These are phyloP conservation scores for Brachyptera risi DNA, from an alignment of 2,888 invertebrate genomes.

Conservation along the genomic window DNA sequence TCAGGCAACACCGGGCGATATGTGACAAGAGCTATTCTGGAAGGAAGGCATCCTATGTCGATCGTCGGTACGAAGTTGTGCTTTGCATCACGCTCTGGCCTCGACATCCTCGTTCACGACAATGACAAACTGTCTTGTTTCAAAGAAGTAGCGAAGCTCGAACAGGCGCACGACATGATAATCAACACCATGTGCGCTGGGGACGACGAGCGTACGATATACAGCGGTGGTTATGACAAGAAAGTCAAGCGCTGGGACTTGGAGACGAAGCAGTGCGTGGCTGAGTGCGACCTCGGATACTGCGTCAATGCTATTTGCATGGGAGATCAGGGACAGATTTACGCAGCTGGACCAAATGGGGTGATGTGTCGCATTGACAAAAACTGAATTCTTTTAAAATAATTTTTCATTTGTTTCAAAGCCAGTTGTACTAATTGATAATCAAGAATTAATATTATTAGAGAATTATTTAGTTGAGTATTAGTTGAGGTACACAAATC, in stretches of 20 bases:
- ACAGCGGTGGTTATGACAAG: constrained; percentile 50
- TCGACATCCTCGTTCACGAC: constrained; percentile 53
- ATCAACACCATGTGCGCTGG: constrained; percentile 44
- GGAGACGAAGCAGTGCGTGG: constrained; percentile 37
- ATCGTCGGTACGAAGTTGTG: constrained; percentile 48
- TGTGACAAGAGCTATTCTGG: constrained; percentile 51
- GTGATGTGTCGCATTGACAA: constrained; percentile 45
- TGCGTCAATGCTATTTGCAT: constrained; percentile 49
- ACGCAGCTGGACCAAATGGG: constrained; percentile 58
- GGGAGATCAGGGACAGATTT: constrained; percentile 45
- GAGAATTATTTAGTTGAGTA: too few species aligned
- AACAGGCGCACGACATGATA: constrained; percentile 37
- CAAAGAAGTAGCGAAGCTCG: constrained; percentile 51
- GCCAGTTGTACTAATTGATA: too few species aligned
- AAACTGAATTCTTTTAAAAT: too few species aligned
- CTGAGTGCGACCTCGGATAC: constrained; percentile 39
- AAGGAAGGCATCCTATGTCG: constrained; percentile 55
- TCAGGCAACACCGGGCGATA: constrained; percentile 43
- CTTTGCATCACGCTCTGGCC: constrained; percentile 52
- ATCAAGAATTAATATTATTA: too few species aligned
- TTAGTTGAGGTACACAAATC: too few species aligned
- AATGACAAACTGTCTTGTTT: constrained; percentile 48
- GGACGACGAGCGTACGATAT: constrained; percentile 39
- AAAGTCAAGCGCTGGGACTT: constrained; percentile 48
- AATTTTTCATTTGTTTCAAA: too few species aligned